Percentiles rank a stretch among this genome's conserved stretches.
Evolutionary conservation across 2,888 invertebrate species (phyloP).

Genomic region (Scaptomyza cyrtandrae): DNA sequence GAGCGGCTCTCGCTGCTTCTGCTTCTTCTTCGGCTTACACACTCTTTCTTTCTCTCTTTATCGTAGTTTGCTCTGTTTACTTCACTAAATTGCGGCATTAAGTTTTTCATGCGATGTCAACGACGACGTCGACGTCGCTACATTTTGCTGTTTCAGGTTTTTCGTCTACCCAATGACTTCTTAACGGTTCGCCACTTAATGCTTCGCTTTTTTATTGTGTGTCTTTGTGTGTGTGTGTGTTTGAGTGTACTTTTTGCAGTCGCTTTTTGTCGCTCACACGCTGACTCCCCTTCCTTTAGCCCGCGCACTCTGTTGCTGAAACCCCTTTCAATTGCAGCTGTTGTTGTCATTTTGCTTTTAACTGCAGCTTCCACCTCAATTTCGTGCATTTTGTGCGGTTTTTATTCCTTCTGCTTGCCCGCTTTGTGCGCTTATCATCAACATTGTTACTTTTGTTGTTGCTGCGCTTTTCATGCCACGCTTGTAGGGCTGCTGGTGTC

Average conservation of each 20-base stretch:
- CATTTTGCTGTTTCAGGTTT: conserved; percentile 64
- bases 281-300: too few relatives aligned
- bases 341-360: conserved; percentile 76
- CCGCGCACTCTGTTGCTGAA: not conserved
- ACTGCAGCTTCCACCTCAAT: conserved; percentile 45
- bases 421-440: conserved; percentile 48
- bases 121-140: conserved; percentile 20
- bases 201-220: conserved; percentile 45
- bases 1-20: conserved; percentile 22
- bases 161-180: conserved; percentile 74
- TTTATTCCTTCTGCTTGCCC: conserved; percentile 25
- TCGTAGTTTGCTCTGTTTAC: conserved; percentile 70
- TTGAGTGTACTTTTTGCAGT: conserved; percentile 20
- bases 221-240: conserved; percentile 13
- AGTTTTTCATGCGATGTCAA: conserved; percentile 22
- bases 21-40: conserved; percentile 15
- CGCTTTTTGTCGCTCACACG: conserved; percentile 36
- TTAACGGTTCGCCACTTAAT: conserved; percentile 78
- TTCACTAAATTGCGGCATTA: conserved; percentile 67
- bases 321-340: conserved; percentile 64
- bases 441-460: conserved; percentile 27
- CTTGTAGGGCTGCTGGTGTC: conserved; percentile 69
- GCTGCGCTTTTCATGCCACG: conserved; percentile 46
- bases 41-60: conserved; percentile 10
- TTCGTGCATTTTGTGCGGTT: conserved; percentile 53